These are phyloP conservation scores for Drosophila mimica DNA, from an alignment of 2,888 invertebrate species.

Conservation along the genomic window DNA sequence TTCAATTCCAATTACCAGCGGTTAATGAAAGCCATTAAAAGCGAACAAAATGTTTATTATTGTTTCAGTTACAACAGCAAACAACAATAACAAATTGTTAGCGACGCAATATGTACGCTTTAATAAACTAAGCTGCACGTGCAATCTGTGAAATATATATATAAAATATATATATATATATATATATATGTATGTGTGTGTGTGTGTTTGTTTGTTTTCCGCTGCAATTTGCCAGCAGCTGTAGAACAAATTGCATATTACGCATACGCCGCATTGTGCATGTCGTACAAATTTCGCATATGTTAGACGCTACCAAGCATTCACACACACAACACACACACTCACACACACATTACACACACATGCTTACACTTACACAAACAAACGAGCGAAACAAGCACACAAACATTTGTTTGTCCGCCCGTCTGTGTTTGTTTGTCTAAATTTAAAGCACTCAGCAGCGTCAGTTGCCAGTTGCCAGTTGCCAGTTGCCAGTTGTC, in stretches of 20 bases:
- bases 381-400: constrained; percentile 35
- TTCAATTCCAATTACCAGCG: constrained; percentile 54
- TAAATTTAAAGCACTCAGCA: constrained; percentile 70
- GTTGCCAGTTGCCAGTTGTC: constrained; percentile 20
- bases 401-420: constrained; percentile 64
- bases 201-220: constrained; percentile 32
- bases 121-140: constrained; percentile 38
- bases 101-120: constrained; percentile 57
- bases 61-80: constrained; percentile 16
- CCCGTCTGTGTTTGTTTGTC: constrained; percentile 54
- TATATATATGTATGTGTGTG: background rate
- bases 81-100: constrained; percentile 38
- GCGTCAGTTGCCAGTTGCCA: constrained; percentile 24
- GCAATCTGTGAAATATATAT: constrained; percentile 1
- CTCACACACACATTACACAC: constrained; percentile 18
- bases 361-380: constrained; percentile 1
- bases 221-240: constrained; percentile 71
- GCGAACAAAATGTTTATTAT: constrained; percentile 38
- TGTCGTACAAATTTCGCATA: constrained; percentile 40
- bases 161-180: background rate
- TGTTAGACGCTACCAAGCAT: constrained; percentile 36
- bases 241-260: constrained; percentile 76
- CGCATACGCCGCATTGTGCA: constrained; percentile 69
- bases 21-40: constrained; percentile 71
- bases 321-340: constrained; percentile 18